phyloP scores from a whole-genome alignment of 1,140 invertebrate species.

The Halictus rubicundus region DNA sequence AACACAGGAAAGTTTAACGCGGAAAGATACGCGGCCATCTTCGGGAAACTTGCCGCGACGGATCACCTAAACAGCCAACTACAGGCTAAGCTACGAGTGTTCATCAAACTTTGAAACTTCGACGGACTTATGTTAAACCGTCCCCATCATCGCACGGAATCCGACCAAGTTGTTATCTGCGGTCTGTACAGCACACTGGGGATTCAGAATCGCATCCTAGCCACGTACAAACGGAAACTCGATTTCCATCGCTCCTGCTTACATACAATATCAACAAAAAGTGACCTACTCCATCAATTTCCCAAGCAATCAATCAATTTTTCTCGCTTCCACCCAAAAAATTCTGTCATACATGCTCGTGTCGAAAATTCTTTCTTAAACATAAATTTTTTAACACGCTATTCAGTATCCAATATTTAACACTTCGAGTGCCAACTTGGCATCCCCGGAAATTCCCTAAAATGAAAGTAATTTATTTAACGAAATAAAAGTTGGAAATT shows the following conservation, averaged over 20 bases:
- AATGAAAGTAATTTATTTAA: too few relatives aligned
- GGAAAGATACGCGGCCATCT: not conserved
- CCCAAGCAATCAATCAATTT: too few relatives aligned
- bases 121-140: slow-evolving; percentile 49
- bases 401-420: too few relatives aligned
- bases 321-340: too few relatives aligned
- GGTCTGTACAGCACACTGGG: slow-evolving; percentile 6
- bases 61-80: slow-evolving; percentile 41
- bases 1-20: slow-evolving; percentile 3
- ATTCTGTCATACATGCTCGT: too few relatives aligned
- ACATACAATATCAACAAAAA: too few relatives aligned
- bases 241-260: not conserved
- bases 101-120: slow-evolving; percentile 62
- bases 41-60: slow-evolving; percentile 31
- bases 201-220: not conserved
- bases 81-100: slow-evolving; percentile 31
- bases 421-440: too few relatives aligned
- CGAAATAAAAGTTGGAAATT: too few relatives aligned
- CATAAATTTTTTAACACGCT: too few relatives aligned
- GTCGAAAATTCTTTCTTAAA: too few relatives aligned
- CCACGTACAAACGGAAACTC: not conserved
- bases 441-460: too few relatives aligned
- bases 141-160: slow-evolving; percentile 12
- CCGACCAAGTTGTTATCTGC: slow-evolving; percentile 37
- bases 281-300: too few relatives aligned